Percentiles rank a stretch among this genome's conserved stretches.
Conservation (phyloP, 2,113 vertebrate species). For the Centropus unirufus region DNA sequence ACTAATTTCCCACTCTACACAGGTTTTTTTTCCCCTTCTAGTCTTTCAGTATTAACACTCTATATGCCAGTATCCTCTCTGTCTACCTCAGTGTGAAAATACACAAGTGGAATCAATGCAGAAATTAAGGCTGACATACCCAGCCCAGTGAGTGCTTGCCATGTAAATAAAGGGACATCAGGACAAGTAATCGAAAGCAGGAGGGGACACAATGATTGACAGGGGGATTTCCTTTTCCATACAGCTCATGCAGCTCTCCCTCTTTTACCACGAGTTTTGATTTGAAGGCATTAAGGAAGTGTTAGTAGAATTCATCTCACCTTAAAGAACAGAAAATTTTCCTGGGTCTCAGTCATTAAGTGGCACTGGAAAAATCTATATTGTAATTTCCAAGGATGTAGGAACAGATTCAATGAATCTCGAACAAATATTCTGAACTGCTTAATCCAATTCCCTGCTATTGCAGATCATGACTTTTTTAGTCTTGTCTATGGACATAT, state of each 20-base stretch:
- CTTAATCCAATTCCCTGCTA: not conserved
- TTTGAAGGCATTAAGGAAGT: not conserved
- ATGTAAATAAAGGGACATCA: not conserved
- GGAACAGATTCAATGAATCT: not conserved
- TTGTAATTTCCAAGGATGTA: not conserved
- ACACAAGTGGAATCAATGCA: not conserved
- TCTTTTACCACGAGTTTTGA: not conserved
- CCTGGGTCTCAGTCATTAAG: not conserved
- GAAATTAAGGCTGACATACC: not conserved
- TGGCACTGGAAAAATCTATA: not conserved
- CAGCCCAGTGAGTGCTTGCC: not conserved
- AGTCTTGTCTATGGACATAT: not conserved
- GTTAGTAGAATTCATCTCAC: not conserved
- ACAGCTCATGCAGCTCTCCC: not conserved
- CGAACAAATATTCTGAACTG: not conserved
- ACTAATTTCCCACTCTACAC: conserved; percentile 80
- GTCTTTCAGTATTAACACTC: conserved; percentile 55
- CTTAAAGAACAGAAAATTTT: not conserved
- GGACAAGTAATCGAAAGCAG: not conserved
- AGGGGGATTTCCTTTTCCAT: not conserved
- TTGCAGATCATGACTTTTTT: not conserved
- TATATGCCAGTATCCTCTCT: not conserved
- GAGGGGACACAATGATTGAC: not conserved
- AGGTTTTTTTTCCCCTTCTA: not conserved
- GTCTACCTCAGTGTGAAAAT: not conserved